phyloP scores from a whole-genome alignment of 2,113 vertebrate genomes.

The Apistogramma diplotaenia region DNA sequence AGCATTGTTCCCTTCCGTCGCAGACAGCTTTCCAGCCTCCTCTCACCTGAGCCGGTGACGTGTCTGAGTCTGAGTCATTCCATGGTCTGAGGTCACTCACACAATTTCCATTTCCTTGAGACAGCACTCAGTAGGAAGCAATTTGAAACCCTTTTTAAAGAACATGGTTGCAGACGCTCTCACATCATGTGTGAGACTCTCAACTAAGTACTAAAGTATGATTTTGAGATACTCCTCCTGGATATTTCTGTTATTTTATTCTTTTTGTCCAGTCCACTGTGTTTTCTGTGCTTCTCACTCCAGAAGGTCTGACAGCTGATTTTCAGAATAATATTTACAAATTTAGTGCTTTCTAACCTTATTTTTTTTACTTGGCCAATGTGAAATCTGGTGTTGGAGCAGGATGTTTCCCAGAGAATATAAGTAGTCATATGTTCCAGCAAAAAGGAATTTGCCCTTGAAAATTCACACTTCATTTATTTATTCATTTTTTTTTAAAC shows the following conservation, averaged over 20 bases:
- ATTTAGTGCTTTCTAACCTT: no score
- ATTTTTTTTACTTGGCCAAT: no score
- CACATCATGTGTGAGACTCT: background rate
- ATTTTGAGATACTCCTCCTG: background rate
- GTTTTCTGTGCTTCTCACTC: background rate
- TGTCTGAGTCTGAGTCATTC: background rate
- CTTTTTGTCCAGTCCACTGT: background rate
- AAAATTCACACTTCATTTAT: background rate
- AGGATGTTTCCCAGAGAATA: no score
- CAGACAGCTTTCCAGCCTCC: background rate
- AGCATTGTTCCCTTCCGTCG: background rate
- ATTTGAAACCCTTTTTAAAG: background rate
- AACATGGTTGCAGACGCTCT: background rate
- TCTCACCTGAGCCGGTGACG: background rate
- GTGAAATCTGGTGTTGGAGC: no score
- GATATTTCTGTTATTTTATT: background rate
- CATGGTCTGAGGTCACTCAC: background rate
- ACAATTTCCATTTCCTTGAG: constrained; percentile 9
- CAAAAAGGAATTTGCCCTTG: background rate
- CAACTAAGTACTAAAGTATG: background rate
- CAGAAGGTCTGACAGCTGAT: background rate
- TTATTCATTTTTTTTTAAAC: background rate
- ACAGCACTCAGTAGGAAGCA: background rate
- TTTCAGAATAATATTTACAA: background rate
- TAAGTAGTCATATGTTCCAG: background rate